Conservation (phyloP, 2,888 invertebrate species). For the Tinea pellionella region DNA sequence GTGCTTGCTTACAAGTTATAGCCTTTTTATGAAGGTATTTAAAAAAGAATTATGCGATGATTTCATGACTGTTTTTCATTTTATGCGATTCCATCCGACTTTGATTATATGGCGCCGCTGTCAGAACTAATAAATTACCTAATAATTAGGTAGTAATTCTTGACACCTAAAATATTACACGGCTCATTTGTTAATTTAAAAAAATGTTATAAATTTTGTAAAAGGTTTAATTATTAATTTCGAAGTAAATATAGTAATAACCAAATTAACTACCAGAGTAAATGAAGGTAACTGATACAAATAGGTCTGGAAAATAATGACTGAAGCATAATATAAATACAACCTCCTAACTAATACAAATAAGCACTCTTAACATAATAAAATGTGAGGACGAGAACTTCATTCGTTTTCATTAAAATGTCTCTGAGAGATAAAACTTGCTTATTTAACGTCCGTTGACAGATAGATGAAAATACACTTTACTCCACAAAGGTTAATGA, state of each 20-base stretch:
- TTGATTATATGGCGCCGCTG: constrained; percentile 60
- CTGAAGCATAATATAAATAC: constrained; percentile 32
- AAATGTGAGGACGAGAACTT: constrained; percentile 53
- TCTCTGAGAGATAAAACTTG: constrained; percentile 53
- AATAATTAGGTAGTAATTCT: constrained; percentile 45
- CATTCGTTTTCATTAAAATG: constrained; percentile 65
- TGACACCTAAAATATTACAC: constrained; percentile 31
- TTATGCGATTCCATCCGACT: constrained; percentile 49
- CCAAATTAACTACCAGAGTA: background rate
- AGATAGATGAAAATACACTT: constrained; percentile 50
- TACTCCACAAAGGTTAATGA: constrained; percentile 30
- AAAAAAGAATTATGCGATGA: constrained; percentile 55
- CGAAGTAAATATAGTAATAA: no score
- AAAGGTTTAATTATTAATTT: no score
- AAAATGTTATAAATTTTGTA: no score
- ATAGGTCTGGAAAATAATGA: constrained; percentile 22
- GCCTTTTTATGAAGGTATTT: constrained; percentile 58
- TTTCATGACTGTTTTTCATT: constrained; percentile 62
- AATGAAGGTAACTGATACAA: constrained; percentile 14
- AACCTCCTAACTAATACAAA: constrained; percentile 61
- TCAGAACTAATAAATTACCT: constrained; percentile 52
- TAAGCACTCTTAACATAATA: constrained; percentile 56
- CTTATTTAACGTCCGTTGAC: constrained; percentile 57
- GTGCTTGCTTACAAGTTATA: constrained; percentile 55
- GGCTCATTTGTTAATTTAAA: background rate